Percentiles rank a stretch among this genome's conserved stretches.
These are phyloP conservation scores for Corynorhinus townsendii DNA, from an alignment of 2,113 vertebrate species.

Conservation along the genomic window DNA sequence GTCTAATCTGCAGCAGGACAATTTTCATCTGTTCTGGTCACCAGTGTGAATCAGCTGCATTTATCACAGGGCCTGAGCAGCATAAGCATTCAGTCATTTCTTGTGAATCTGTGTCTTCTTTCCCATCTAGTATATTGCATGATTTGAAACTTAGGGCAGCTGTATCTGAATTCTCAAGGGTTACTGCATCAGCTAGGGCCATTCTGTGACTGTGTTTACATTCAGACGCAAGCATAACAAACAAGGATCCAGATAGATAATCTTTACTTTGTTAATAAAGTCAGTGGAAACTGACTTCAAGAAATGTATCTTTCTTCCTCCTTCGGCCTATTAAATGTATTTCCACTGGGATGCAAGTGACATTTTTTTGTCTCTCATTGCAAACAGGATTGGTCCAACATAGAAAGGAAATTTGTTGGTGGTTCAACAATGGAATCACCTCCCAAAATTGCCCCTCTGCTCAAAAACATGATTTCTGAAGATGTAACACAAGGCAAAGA, in stretches of 20 bases:
- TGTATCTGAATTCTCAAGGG: neutral
- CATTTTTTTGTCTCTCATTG: neutral
- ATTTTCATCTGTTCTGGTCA: neutral
- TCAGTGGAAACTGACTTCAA: neutral
- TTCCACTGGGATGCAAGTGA: neutral
- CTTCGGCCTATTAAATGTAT: neutral
- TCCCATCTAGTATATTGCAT: neutral
- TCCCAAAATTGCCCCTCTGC: neutral
- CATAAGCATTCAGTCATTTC: neutral
- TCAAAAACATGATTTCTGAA: neutral
- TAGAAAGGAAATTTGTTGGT: neutral
- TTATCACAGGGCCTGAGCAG: neutral
- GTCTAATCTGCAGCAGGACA: neutral
- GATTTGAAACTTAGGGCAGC: neutral
- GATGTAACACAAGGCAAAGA: neutral
- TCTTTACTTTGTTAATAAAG: neutral
- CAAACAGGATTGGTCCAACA: neutral
- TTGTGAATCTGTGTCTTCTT: neutral
- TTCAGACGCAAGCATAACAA: neutral
- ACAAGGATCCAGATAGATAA: neutral
- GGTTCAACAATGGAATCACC: neutral
- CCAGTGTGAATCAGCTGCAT: neutral
- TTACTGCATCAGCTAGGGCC: neutral
- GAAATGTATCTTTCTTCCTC: neutral
- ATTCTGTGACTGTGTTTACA: neutral